Conservation (phyloP, 2,113 vertebrate species). For the Thunnus maccoyii region DNA sequence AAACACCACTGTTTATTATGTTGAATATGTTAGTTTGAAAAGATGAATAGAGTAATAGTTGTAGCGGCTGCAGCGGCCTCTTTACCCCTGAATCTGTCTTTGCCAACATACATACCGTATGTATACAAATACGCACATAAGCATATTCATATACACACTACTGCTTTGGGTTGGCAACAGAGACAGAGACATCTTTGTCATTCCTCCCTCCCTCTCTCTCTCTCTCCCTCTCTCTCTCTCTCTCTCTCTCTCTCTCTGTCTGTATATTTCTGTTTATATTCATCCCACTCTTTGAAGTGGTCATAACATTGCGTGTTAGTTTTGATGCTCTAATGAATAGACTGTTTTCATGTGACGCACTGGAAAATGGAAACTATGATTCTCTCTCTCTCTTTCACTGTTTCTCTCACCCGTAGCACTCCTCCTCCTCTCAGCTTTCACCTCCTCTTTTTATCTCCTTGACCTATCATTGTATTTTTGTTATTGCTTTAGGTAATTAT, state of each 20-base stretch:
- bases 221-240: too few species aligned
- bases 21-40: not conserved
- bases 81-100: not conserved
- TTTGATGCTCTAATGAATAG: conserved; percentile 78
- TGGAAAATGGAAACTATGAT: conserved; percentile 78
- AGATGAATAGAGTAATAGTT: conserved; percentile 12
- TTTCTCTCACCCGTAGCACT: conserved; percentile 16
- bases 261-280: conserved; percentile 75
- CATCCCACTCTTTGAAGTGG: conserved; percentile 73
- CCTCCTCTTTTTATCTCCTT: conserved; percentile 44
- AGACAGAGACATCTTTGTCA: conserved; percentile 71
- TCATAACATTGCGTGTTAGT: conserved; percentile 66
- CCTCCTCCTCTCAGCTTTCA: conserved; percentile 42
- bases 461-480: not conserved
- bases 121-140: conserved; percentile 31
- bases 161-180: conserved; percentile 50
- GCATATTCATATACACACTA: conserved; percentile 12
- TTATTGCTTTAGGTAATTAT: conserved; percentile 12
- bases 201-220: not conserved
- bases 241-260: not conserved
- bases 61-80: not conserved
- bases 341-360: conserved; percentile 72
- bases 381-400: conserved; percentile 27
- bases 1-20: not conserved
- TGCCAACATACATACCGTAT: conserved; percentile 15